Evolutionary conservation across 2,888 invertebrate genomes (phyloP).

Genomic region (Caenorhabditis zanzibari): DNA sequence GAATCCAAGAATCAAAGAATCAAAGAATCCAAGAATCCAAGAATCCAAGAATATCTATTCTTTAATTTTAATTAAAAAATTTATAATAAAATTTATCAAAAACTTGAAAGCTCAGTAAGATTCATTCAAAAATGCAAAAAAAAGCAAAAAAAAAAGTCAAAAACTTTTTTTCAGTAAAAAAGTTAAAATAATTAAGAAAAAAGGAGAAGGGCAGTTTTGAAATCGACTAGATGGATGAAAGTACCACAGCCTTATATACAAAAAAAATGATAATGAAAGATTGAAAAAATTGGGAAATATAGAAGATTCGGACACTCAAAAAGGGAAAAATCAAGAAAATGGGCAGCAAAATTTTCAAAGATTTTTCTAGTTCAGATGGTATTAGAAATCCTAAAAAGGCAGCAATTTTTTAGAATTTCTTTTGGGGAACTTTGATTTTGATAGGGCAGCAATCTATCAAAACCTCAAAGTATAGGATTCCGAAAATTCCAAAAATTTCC

Average conservation of each 20-base stretch:
- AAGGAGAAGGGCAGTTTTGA: constrained; percentile 27
- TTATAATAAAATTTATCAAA: too few relatives aligned
- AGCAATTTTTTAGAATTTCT: constrained; percentile 30
- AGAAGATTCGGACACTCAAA: neutral
- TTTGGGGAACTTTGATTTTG: neutral
- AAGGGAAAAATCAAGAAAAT: neutral
- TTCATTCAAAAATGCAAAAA: constrained; percentile 8
- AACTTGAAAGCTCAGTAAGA: neutral
- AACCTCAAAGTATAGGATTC: neutral
- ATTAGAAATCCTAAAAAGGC: constrained; percentile 24
- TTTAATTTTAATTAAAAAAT: too few relatives aligned
- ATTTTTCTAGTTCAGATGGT: constrained; percentile 1
- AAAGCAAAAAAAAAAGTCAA: constrained; percentile 5
- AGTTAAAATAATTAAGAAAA: constrained; percentile 28
- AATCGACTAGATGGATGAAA: constrained; percentile 36
- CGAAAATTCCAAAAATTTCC: constrained; percentile 2
- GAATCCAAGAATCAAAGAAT: too few relatives aligned
- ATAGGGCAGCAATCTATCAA: constrained; percentile 48
- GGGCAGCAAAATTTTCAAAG: constrained; percentile 28
- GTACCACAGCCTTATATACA: constrained; percentile 57
- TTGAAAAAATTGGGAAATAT: neutral
- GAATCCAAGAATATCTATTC: too few relatives aligned
- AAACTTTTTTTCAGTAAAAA: too few relatives aligned
- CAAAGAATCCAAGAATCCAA: too few relatives aligned
- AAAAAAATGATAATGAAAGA: constrained; percentile 14